Percentiles rank a stretch among this genome's conserved stretches.
Evolutionary conservation across 1,140 invertebrate genomes (phyloP).

Genomic region (Eriosoma lanigerum): DNA sequence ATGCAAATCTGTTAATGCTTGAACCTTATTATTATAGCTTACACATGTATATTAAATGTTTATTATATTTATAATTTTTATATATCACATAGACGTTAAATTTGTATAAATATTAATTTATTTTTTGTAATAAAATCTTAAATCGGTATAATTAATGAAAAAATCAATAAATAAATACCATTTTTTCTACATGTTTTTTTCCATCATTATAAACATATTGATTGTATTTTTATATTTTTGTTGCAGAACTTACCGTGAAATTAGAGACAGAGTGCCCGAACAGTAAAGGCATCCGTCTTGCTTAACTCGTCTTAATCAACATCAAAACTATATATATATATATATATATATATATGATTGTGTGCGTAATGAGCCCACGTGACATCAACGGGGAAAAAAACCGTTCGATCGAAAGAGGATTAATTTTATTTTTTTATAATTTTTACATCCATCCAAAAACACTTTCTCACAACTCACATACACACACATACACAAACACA

Average conservation of each 20-base stretch:
- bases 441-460: background rate
- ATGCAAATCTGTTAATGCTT: too few species aligned
- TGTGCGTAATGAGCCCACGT: background rate
- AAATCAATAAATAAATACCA: too few species aligned
- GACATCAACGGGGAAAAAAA: background rate
- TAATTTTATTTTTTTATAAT: background rate
- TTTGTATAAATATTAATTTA: too few species aligned
- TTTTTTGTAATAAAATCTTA: too few species aligned
- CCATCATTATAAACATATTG: too few species aligned
- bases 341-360: background rate
- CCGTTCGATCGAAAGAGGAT: background rate
- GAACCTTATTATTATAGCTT: too few species aligned
- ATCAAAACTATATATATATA: slow-evolving; percentile 7
- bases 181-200: too few species aligned
- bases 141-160: too few species aligned
- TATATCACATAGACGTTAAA: too few species aligned
- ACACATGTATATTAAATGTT: too few species aligned
- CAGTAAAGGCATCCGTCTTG: slow-evolving; percentile 46
- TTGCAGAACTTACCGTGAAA: slow-evolving; percentile 34
- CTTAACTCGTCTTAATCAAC: slow-evolving; percentile 33
- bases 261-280: background rate
- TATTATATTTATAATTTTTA: too few species aligned
- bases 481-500: background rate
- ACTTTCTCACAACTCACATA: background rate
- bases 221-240: too few species aligned